These are phyloP conservation scores for Orthosia gothica DNA, from an alignment of 2,888 invertebrate species.

Conservation along the genomic window DNA sequence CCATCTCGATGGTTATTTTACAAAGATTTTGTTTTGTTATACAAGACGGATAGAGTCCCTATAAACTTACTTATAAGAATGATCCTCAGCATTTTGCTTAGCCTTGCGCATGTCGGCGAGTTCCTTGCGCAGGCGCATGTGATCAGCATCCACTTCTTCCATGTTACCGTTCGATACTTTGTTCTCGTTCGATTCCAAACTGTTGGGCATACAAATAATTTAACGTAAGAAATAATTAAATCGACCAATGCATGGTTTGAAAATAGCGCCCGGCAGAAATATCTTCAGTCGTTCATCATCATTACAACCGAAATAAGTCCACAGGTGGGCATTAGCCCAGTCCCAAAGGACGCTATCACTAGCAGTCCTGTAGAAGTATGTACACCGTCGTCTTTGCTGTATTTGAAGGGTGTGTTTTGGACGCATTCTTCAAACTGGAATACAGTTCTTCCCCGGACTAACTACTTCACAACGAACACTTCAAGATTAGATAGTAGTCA, in stretches of 20 bases:
- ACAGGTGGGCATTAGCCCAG: no score
- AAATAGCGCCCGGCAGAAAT: neutral
- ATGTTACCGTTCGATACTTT: constrained; percentile 82
- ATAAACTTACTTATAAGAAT: constrained; percentile 90
- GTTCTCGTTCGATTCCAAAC: constrained; percentile 81
- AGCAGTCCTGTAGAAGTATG: no score
- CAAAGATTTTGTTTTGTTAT: neutral
- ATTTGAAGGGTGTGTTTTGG: no score
- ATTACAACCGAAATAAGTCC: no score
- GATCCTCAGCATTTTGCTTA: constrained; percentile 91
- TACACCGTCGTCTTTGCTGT: no score
- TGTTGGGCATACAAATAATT: constrained; percentile 54
- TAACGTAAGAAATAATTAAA: neutral
- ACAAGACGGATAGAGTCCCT: neutral
- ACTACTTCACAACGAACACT: neutral
- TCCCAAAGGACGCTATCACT: no score
- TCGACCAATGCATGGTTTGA: no score
- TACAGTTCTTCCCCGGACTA: no score
- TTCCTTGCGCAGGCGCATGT: constrained; percentile 90
- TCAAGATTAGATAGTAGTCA: no score
- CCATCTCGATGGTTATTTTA: neutral
- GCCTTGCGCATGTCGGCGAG: constrained; percentile 91
- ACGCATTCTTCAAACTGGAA: neutral
- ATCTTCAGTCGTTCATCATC: no score
- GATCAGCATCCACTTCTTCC: constrained; percentile 89